Evolutionary conservation across 2,888 invertebrate genomes (phyloP), one percentile per base, ranked within the genome.

Genomic region (Drosophila phalerata): DNA sequence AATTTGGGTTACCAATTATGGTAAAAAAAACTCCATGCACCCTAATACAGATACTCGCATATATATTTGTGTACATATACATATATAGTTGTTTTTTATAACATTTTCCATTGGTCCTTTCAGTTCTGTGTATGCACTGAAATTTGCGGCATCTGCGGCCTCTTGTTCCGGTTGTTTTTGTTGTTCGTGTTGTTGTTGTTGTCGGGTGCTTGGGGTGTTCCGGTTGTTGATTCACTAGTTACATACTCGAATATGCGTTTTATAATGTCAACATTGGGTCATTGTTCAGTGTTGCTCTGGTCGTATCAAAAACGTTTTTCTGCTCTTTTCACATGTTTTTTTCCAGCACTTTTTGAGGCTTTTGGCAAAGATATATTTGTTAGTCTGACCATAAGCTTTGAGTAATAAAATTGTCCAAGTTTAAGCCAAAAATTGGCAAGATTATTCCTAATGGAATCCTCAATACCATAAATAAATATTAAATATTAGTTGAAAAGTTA

Each of bases 261-360:
- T 87, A 84, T 87, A 87, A 81, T 85, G 88, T 81, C 86, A 87
- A 88, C 84, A 87, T 88, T 77, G 81, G 85, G 79, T 71, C 81
- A 84, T 87, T 84, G 85, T 84, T 79, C 84, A 85, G 66, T 61
- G 74, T 45, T 74, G 56, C 5, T 34, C 62, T 63, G 65, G 62
- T 64, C 57, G 48, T 77, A 69, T 73, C 60, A 22, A 77, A 61
- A 75, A 42, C 77, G 75, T 58, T 76, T 82, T 64, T 64, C 65
- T 61, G 58, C 58, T 56, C 34, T 60, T 68, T 47, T 48, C 63
- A 49, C 25, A 37, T 47, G 42, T 77, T 70, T 69, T 77, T 81
- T 70, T n/a, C n/a, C 57, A 67, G 43, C 25, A 64, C 51, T 71
- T 68, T 76, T 72, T 55, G 57, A 69, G 77, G 81, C 71, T 86